A percentile compares a stretch with the other conserved stretches of the same genome.
Evolutionary conservation across 1,140 invertebrate genomes (phyloP).

Genomic region (Hylaeus anthracinus): DNA sequence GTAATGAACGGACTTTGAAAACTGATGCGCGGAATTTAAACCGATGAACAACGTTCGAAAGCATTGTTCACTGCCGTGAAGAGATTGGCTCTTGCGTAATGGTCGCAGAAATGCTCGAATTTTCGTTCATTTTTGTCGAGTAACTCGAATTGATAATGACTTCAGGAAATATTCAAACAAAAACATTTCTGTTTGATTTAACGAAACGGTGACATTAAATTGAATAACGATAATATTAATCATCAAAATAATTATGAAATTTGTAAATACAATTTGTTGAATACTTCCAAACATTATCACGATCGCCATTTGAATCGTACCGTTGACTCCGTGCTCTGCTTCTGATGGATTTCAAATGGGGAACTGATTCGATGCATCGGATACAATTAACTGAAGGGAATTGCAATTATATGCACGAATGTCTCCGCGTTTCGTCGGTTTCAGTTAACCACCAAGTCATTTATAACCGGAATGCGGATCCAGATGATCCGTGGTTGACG

Average conservation of each 20-base stretch:
- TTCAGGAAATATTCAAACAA: too few relatives aligned
- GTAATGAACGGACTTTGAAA: conserved; percentile 27
- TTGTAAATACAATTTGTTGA: too few relatives aligned
- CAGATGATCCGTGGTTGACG: not conserved
- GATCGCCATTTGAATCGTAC: not conserved
- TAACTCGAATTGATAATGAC: too few relatives aligned
- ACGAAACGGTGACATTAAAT: too few relatives aligned
- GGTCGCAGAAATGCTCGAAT: not conserved
- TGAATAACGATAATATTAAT: too few relatives aligned
- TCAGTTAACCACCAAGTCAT: not conserved
- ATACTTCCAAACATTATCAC: too few relatives aligned
- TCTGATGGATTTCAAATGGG: not conserved
- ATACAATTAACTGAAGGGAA: conserved; percentile 15
- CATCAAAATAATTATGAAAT: too few relatives aligned
- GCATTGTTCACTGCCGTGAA: not conserved
- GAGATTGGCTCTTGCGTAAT: not conserved
- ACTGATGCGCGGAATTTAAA: conserved; percentile 1
- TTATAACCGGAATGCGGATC: conserved; percentile 1
- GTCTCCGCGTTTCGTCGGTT: not conserved
- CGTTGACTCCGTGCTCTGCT: not conserved
- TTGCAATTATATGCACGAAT: conserved; percentile 2
- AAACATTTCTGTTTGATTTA: too few relatives aligned
- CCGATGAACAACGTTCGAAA: not conserved
- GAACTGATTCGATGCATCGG: conserved; percentile 2
- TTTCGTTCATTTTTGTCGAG: too few relatives aligned